phyloP scores from a whole-genome alignment of 2,888 invertebrate species.

The Macaria notata region DNA sequence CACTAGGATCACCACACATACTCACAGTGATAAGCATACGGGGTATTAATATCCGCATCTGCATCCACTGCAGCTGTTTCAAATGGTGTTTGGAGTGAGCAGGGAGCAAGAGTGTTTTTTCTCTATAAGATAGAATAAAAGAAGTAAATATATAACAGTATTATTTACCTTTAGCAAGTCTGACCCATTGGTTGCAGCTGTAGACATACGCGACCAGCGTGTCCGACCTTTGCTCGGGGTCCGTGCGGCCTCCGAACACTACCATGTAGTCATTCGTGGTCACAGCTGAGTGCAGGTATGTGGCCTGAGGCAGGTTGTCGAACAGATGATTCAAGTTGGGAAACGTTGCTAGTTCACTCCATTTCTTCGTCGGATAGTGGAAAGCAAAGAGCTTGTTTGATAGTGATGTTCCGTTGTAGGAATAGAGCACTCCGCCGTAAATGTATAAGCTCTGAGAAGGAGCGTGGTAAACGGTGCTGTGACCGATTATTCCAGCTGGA shows the following conservation, averaged over 20 bases:
- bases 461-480: conserved; percentile 93
- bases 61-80: no score
- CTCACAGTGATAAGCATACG: no score
- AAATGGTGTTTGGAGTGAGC: no score
- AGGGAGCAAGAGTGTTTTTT: no score
- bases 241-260: conserved; percentile 92
- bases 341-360: conserved; percentile 90
- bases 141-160: no score
- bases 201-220: conserved; percentile 93
- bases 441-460: conserved; percentile 92
- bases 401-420: conserved; percentile 85
- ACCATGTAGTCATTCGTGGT: conserved; percentile 95
- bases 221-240: conserved; percentile 87
- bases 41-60: no score
- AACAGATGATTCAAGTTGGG: conserved; percentile 83
- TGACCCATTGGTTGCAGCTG: conserved; percentile 94
- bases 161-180: conserved; percentile 81
- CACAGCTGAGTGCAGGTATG: conserved; percentile 94
- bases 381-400: conserved; percentile 91
- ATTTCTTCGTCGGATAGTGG: conserved; percentile 87
- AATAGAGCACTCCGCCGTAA: conserved; percentile 93
- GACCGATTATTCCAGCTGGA: conserved; percentile 93
- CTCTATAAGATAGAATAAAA: no score
- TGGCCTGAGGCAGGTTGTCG: conserved; percentile 85
- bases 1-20: no score